Conservation (phyloP, 2,113 vertebrate genomes). For the Carollia perspicillata region DNA sequence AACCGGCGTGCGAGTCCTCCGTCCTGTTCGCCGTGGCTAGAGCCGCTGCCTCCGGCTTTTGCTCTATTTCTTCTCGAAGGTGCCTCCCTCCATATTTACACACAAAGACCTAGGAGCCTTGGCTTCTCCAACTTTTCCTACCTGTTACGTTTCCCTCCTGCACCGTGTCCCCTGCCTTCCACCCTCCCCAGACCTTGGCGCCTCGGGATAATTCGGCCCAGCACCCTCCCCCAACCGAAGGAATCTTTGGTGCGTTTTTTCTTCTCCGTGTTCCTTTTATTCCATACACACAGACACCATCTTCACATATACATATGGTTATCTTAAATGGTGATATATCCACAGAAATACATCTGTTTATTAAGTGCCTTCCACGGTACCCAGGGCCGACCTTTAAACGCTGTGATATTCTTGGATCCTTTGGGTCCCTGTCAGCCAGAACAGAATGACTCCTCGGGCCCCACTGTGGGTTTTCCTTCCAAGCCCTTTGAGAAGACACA, state of each 20-base stretch:
- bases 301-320: background rate
- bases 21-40: background rate
- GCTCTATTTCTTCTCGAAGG: background rate
- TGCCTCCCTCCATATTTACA: background rate
- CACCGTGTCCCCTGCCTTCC: background rate
- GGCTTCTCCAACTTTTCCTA: slow-evolving; percentile 61
- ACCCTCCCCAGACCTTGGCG: background rate
- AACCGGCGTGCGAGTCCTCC: background rate
- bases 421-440: background rate
- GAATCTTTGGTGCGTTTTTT: background rate
- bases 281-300: slow-evolving; percentile 46
- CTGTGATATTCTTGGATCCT: background rate
- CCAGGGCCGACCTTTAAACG: background rate
- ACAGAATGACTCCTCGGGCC: background rate
- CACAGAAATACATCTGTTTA: background rate
- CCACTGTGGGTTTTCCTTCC: background rate
- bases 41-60: slow-evolving; percentile 2
- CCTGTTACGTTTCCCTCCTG: slow-evolving; percentile 67
- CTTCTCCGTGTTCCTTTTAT: slow-evolving; percentile 36
- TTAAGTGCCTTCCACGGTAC: background rate
- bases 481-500: background rate
- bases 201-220: background rate
- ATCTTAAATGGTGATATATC: background rate
- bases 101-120: slow-evolving; percentile 59
- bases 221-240: background rate